Base-by-base conservation (phyloP, 2,888 invertebrate genomes). In the Thereva unica region DNA sequence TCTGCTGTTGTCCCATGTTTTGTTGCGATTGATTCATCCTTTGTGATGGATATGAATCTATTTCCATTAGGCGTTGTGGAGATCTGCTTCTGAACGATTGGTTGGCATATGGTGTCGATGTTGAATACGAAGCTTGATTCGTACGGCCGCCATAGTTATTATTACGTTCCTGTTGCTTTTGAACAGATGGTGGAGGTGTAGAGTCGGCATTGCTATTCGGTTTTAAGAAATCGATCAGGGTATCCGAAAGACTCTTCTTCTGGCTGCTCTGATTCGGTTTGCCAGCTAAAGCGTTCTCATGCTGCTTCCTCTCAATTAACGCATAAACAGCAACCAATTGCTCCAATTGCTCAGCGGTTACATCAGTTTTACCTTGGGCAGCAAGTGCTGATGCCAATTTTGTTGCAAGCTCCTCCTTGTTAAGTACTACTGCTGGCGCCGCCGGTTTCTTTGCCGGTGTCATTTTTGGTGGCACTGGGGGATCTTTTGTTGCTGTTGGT, bases 351-450 rank as follows among this genome's bases (percentile, higher is more conserved):
- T 86, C 87, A 57, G 91, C 87, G 5, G 90, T 87, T 7, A 93
- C 91, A 77, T 92, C 89, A 0, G 90, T 89, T 78, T 90, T 90
- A 40, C 93, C 93, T 80, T 92, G 91, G 3, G 89, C 87, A 8
- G 91, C 83, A n/a, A 93, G 82, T 8, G 91, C 89, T 0, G 86
- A 84, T 34, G 91, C 91, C 56, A 89, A 85, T 77, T 92, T 91
- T 1, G 89, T 87, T 50, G 91, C 90, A 44, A 85, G 82, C 10
- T 87, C 85, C 1, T 76, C 74, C 78, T 80, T 75, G 71, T 81
- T 34, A 6, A 1, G 87, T 85, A 23, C 23, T 23, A 23, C 23
- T 40, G 89, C 23, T 40, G 89, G 89, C 47, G 75, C 71, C 52
- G 55, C 10, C 10, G 40, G 4, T 10, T 35, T 45, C 35, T 9